Evolutionary conservation across 2,113 vertebrate genomes (phyloP), one percentile per base, ranked within the genome.

Genomic region (Hepsetus odoe): DNA sequence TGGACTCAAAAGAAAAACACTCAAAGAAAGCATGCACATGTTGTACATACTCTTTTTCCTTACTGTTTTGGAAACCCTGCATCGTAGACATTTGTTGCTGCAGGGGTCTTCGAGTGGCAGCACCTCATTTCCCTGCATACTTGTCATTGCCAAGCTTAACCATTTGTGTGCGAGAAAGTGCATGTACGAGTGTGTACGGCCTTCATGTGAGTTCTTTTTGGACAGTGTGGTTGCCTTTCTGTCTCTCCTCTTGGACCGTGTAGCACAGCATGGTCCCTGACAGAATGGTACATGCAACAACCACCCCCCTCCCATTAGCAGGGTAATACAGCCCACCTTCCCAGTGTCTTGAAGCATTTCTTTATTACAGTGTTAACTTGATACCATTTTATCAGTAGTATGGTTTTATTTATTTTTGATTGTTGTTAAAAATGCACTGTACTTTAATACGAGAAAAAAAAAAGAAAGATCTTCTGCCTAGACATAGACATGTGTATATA

Each of bases 331-430:
- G 74, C 72, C 74, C 64, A 74, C 56, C 58, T 22, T 46, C 61
- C 61, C 56, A 42, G 16, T 70, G 77, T 88, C 83, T 86, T 78
- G 22, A 90, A 88, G 77, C 82, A 86, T 85, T 86, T 87, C 80
- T 87, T 80, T 85, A 87, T 81, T n/a, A 83, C 88, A 84, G 86
- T 89, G 83, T 89, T 88, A 77, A 84, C 82, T 64, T 32, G 76
- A 81, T 83, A 72, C 59, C 26, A 62, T 80, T 38, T 79, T 74
- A 76, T 77, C 72, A 80, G 81, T 91, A 88, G 90, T 87, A 71
- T n/a, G 30, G 87, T 89, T 90, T 91, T 91, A 91, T 90, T 91
- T 91, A 91, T 91, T 87, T 90, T 87, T 83, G 80, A 88, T 87
- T 83, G 82, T 88, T 83, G 83, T 88, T 89, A 85, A 89, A 86